Evolutionary conservation across 2,113 vertebrate species (phyloP).

Genomic region (Camelus bactrianus): DNA sequence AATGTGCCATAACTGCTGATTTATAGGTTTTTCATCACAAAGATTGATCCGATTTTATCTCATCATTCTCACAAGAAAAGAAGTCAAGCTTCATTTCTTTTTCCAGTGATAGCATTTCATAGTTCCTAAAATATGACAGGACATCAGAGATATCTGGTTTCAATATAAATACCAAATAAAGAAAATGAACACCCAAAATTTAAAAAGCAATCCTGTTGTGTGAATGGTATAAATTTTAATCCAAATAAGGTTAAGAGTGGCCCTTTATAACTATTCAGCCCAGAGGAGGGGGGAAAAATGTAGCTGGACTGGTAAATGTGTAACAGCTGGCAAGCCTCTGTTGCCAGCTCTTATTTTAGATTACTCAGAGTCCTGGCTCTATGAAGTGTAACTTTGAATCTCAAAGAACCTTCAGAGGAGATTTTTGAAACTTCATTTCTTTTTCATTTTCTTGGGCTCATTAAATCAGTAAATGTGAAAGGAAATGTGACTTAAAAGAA

Average conservation of each 20-base stretch:
- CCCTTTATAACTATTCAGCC: slow-evolving; percentile 78
- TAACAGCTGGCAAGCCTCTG: slow-evolving; percentile 85
- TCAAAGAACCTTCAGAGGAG: slow-evolving; percentile 64
- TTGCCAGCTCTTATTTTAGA: slow-evolving; percentile 89
- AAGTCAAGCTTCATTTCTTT: slow-evolving; percentile 68
- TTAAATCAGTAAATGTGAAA: slow-evolving; percentile 49
- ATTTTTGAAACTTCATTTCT: slow-evolving; percentile 73
- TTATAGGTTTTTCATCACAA: neutral
- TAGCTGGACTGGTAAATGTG: slow-evolving; percentile 82
- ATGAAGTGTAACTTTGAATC: slow-evolving; percentile 75
- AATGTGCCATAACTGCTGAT: neutral
- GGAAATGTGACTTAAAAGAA: slow-evolving; percentile 64
- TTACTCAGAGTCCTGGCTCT: slow-evolving; percentile 77
- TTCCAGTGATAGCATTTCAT: slow-evolving; percentile 19
- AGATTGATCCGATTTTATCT: neutral
- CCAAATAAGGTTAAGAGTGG: slow-evolving; percentile 89
- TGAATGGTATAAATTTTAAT: slow-evolving; percentile 83
- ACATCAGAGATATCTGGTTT: slow-evolving; percentile 55
- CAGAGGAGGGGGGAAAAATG: slow-evolving; percentile 83
- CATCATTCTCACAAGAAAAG: slow-evolving; percentile 63
- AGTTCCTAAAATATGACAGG: slow-evolving; percentile 64
- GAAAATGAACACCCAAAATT: slow-evolving; percentile 72
- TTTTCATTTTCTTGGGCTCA: slow-evolving; percentile 70
- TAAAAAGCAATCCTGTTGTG: slow-evolving; percentile 69
- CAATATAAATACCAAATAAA: slow-evolving; percentile 77